Percentiles rank a stretch among this genome's conserved stretches.
Conservation (phyloP, 1,140 invertebrate genomes). For the Drosophila littoralis region DNA sequence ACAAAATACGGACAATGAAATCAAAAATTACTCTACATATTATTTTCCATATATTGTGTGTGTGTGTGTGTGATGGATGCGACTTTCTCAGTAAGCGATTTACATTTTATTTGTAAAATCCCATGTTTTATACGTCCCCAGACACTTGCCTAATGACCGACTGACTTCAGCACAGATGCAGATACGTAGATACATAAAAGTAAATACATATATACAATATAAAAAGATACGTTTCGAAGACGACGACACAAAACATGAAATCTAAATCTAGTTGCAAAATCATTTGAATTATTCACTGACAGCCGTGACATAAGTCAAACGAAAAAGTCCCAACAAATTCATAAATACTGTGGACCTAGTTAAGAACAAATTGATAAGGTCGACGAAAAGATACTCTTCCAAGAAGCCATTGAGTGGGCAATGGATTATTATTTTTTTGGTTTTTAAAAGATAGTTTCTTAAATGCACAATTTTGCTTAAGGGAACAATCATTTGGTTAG, state of each 20-base stretch:
- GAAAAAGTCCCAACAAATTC: constrained; percentile 19
- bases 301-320: constrained; percentile 57
- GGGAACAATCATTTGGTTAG: no score
- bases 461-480: no score
- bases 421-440: background rate
- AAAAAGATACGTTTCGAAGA: constrained; percentile 43
- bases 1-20: constrained; percentile 21
- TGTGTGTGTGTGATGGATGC: constrained; percentile 40
- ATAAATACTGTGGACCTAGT: constrained; percentile 1
- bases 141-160: constrained; percentile 49
- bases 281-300: constrained; percentile 64
- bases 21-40: constrained; percentile 24
- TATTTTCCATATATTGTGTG: constrained; percentile 20
- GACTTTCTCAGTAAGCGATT: constrained; percentile 30
- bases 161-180: constrained; percentile 29
- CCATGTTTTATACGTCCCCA: constrained; percentile 45
- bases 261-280: constrained; percentile 65
- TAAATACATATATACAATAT: constrained; percentile 13
- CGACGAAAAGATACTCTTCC: constrained; percentile 12
- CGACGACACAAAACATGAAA: constrained; percentile 46
- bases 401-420: no score
- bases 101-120: constrained; percentile 14
- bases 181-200: constrained; percentile 10
- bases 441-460: background rate
- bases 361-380: background rate